Evolutionary conservation across 1,140 invertebrate genomes (phyloP), one percentile per base, ranked within the genome.

Genomic region (Papilio polyxenes): DNA sequence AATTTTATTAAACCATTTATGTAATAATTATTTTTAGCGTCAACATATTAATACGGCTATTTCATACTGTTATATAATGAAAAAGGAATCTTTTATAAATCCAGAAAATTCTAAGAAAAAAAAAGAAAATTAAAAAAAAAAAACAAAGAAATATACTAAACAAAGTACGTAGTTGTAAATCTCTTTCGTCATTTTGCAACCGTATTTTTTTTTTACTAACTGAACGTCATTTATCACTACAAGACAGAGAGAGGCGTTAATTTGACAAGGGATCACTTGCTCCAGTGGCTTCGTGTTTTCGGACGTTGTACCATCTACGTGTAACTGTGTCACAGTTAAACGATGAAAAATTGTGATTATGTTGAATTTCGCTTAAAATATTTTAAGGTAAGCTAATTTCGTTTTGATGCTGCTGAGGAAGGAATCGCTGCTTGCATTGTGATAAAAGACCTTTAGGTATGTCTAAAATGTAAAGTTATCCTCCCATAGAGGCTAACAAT

Each of bases 231-330:
- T 91, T 91, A 89, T 92, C 91, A 91, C 83, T 51, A 59, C 65
- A 84, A 90, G 89, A 89, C 87, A 91, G 85, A 88, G 85, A 88
- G 83, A 85, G 86, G 87, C 89, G 90, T 91, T 92, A 92, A 91
- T 92, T 92, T 92, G 91, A 92, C 91, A 91, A 88, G 91, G 91
- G 91, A 89, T 90, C 89, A 84, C 85, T 89, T 91, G 89, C 85
- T 23, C 53, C 75, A 78, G 79, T 79, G 81, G 78, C 83, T 82
- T 83, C 81, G 78, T 80, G 85, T 83, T 44, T 53, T 75, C 72
- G 78, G 82, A 85, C 85, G 83, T 88, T 86, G 75, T 75, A n/a
- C 23, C 40, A 75, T 20, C 82, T 84, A 85, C 82, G 77, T 85
- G 82, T 82, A 83, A 83, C 80, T 80, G 78, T 86, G 85, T 86